Conservation (phyloP, 1,140 invertebrate species). For the Scylla paramamosain region DNA sequence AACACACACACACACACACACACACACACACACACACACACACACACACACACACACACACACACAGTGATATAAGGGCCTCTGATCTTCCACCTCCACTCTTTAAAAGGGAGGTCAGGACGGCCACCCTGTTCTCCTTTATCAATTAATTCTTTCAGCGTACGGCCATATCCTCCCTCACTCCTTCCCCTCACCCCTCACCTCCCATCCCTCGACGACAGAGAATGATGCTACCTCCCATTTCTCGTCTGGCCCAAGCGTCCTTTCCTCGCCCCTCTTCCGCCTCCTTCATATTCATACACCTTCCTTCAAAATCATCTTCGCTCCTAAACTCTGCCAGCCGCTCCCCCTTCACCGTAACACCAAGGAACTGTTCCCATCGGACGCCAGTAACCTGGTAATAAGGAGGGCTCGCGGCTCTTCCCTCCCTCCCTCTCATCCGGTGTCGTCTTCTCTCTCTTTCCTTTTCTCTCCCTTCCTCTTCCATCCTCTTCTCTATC, state of each 20-base stretch:
- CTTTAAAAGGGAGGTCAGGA: background rate
- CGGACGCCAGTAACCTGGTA: slow-evolving; percentile 40
- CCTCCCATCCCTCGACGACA: background rate
- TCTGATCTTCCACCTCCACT: background rate
- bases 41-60: slow-evolving; percentile 15
- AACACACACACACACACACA: background rate
- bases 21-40: slow-evolving; percentile 32
- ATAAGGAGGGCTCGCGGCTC: slow-evolving; percentile 32
- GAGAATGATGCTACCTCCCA: background rate
- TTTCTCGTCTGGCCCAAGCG: background rate
- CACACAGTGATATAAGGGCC: background rate
- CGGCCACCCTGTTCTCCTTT: background rate
- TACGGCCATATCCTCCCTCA: background rate
- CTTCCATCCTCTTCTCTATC: background rate
- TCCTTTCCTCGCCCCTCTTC: background rate
- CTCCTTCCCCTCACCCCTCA: background rate
- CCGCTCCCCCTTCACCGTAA: background rate
- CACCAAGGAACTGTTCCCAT: slow-evolving; percentile 16
- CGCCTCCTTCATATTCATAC: slow-evolving; percentile 34
- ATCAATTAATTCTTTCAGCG: slow-evolving; percentile 23
- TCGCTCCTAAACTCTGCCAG: background rate
- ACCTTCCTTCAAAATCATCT: slow-evolving; percentile 54
- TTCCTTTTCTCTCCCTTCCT: background rate
- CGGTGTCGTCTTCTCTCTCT: slow-evolving; percentile 29
- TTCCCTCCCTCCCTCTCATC: slow-evolving; percentile 23